phyloP scores from a whole-genome alignment of 1,140 invertebrate genomes.

The Rhopalosiphum maidis region DNA sequence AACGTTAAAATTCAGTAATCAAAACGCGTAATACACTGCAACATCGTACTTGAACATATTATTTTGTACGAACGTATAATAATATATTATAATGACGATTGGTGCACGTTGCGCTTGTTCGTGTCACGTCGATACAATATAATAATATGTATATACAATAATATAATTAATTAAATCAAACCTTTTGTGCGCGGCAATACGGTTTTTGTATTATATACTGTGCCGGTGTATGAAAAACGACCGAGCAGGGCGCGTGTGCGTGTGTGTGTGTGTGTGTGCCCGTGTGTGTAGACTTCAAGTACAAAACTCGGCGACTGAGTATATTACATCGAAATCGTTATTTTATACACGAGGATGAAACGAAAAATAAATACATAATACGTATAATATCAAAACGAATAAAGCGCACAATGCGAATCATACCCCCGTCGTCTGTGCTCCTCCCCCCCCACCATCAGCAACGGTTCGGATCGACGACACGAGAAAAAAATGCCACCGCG shows the following conservation, averaged over 20 bases:
- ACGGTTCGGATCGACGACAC: background rate
- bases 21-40: background rate
- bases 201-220: background rate
- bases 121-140: background rate
- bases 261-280: no score
- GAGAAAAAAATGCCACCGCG: background rate
- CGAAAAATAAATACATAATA: constrained; percentile 19
- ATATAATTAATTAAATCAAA: constrained; percentile 14
- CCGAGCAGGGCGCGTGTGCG: background rate
- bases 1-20: background rate
- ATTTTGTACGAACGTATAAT: background rate
- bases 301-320: background rate
- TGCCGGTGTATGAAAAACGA: background rate
- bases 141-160: background rate
- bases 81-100: background rate
- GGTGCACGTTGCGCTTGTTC: background rate
- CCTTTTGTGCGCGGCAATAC: background rate
- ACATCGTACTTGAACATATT: background rate
- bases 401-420: background rate
- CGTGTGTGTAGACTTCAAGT: background rate
- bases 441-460: background rate
- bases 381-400: background rate
- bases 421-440: no score
- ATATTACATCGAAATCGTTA: constrained; percentile 4
- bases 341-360: background rate